Percentiles rank a stretch among this genome's conserved stretches.
Conservation (phyloP, 2,113 vertebrate genomes). For the Peromyscus maniculatus region DNA sequence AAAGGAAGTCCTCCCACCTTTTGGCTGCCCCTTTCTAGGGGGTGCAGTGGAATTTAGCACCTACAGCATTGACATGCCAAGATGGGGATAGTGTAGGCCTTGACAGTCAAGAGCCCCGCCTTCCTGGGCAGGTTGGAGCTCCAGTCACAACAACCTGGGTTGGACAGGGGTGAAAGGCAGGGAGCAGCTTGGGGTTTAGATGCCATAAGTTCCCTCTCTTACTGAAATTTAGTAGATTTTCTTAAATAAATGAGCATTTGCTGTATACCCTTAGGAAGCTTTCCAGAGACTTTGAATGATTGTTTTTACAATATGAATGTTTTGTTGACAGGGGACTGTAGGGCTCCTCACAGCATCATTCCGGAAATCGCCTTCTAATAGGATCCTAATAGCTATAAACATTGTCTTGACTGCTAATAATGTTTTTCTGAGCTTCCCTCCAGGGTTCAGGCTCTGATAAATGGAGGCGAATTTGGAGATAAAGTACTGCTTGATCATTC, state of each 20-base stretch:
- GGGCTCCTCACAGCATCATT: neutral
- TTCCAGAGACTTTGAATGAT: slow-evolving; percentile 43
- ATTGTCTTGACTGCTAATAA: slow-evolving; percentile 49
- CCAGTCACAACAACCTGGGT: neutral
- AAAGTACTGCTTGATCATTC: neutral
- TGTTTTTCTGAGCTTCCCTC: slow-evolving; percentile 19
- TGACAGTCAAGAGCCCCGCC: neutral
- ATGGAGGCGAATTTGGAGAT: slow-evolving; percentile 50
- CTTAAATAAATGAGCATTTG: neutral
- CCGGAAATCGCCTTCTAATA: slow-evolving; percentile 34
- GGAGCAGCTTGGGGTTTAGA: neutral
- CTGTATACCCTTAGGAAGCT: neutral
- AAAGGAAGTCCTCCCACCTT: neutral
- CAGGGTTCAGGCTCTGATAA: slow-evolving; percentile 35
- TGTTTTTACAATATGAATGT: slow-evolving; percentile 42
- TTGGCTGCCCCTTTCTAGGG: neutral
- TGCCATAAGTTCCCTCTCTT: neutral
- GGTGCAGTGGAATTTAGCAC: neutral
- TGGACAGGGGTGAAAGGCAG: neutral
- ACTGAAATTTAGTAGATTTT: neutral
- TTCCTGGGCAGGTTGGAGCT: neutral
- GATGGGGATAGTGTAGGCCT: neutral
- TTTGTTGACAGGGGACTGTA: slow-evolving; percentile 42
- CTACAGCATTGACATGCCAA: neutral
- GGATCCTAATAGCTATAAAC: slow-evolving; percentile 6